Percentiles rank a stretch among this genome's conserved stretches.
Evolutionary conservation across 1,140 invertebrate species (phyloP).

Genomic region (Scaptomyza hsui): DNA sequence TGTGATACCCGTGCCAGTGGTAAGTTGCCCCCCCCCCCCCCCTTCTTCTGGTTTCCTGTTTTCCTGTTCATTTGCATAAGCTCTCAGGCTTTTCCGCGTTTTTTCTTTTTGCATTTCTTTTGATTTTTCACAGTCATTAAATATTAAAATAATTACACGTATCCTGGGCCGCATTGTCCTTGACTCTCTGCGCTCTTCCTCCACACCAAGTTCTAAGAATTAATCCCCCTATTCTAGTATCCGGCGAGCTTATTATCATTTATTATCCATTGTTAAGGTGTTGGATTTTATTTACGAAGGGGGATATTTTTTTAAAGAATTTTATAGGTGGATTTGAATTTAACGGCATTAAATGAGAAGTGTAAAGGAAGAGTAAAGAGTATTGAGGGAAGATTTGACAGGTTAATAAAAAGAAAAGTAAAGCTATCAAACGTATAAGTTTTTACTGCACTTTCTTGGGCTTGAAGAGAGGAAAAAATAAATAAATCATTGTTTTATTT

Average conservation of each 20-base stretch:
- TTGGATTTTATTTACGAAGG: slow-evolving; percentile 37
- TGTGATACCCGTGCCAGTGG: slow-evolving; percentile 81
- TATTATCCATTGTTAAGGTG: slow-evolving; percentile 58
- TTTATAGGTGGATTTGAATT: too few relatives aligned
- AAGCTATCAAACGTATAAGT: too few relatives aligned
- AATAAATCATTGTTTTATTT: too few relatives aligned
- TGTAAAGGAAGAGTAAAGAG: too few relatives aligned
- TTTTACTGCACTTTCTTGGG: too few relatives aligned
- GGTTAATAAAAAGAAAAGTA: too few relatives aligned
- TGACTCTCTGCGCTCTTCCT: not conserved
- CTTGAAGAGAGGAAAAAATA: too few relatives aligned
- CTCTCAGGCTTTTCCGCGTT: not conserved
- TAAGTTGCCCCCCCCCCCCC: slow-evolving; percentile 47
- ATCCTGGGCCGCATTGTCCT: slow-evolving; percentile 28
- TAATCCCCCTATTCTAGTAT: not conserved
- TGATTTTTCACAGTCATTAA: slow-evolving; percentile 60
- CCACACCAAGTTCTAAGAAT: not conserved
- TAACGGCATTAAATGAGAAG: too few relatives aligned
- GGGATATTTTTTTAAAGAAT: too few relatives aligned
- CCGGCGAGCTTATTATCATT: slow-evolving; percentile 61
- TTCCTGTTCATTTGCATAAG: slow-evolving; percentile 40
- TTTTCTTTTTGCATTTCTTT: slow-evolving; percentile 23
- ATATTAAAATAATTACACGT: slow-evolving; percentile 72
- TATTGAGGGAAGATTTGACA: too few relatives aligned
- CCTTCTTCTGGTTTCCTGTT: not conserved